Evolutionary conservation across 2,113 vertebrate species (phyloP).

Genomic region (Isurus oxyrinchus): DNA sequence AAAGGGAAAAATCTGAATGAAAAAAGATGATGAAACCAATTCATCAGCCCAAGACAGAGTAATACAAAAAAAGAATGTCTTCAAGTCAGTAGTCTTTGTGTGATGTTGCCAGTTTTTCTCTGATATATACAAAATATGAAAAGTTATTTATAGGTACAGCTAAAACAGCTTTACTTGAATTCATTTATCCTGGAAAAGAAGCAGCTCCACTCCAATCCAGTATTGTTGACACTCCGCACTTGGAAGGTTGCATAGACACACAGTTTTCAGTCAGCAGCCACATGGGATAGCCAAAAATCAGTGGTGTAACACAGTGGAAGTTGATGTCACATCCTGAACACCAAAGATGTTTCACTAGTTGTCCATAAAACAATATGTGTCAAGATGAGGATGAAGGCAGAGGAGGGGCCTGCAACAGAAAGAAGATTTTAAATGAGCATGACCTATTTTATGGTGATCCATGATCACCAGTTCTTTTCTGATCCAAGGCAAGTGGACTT

Average conservation of each 20-base stretch:
- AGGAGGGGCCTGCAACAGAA: conserved; percentile 76
- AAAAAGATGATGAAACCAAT: conserved; percentile 59
- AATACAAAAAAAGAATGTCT: conserved; percentile 71
- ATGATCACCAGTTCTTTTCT: conserved; percentile 41
- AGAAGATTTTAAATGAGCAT: conserved; percentile 48
- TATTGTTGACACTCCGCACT: conserved; percentile 76
- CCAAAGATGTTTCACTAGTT: conserved; percentile 77
- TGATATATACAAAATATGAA: conserved; percentile 88
- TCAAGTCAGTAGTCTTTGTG: conserved; percentile 94
- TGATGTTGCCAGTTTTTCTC: conserved; percentile 82
- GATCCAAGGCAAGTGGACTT: conserved; percentile 41
- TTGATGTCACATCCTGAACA: conserved; percentile 88
- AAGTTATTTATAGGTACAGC: conserved; percentile 64
- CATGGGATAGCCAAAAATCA: conserved; percentile 85
- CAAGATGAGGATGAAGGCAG: conserved; percentile 91
- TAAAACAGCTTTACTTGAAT: conserved; percentile 70
- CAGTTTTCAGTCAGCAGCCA: conserved; percentile 98
- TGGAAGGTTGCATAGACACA: conserved; percentile 98
- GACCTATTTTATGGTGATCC: conserved; percentile 43
- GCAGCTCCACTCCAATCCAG: conserved; percentile 70
- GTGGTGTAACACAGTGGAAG: conserved; percentile 74
- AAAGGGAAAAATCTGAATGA: conserved; percentile 62
- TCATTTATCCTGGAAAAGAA: conserved; percentile 68
- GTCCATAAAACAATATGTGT: conserved; percentile 73
- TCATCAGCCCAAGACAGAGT: conserved; percentile 75